Evolutionary conservation across 2,888 invertebrate species (phyloP).

Genomic region (Trissolcus japonicus): DNA sequence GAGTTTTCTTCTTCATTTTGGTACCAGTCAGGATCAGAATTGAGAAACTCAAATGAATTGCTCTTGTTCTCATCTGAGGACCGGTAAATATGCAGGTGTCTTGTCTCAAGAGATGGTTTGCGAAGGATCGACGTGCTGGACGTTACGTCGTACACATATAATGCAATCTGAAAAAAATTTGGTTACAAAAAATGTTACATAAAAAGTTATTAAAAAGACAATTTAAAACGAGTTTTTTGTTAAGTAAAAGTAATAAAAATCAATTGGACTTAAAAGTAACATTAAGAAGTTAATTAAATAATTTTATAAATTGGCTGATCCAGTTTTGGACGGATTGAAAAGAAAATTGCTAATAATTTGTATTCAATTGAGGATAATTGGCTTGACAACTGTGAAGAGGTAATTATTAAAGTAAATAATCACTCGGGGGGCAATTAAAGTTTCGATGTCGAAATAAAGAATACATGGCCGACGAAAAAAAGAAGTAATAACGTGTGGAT

Average conservation of each 20-base stretch:
- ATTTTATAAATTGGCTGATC: not conserved
- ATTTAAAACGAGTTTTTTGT: not conserved
- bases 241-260: not conserved
- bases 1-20: constrained; percentile 1
- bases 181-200: not conserved
- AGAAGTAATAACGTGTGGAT: constrained; percentile 9
- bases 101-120: constrained; percentile 71
- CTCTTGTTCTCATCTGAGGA: constrained; percentile 65
- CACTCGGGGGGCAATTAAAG: constrained; percentile 9
- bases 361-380: not conserved
- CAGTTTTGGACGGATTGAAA: not conserved
- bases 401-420: constrained; percentile 34
- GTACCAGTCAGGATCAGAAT: constrained; percentile 13
- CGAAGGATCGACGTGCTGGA: constrained; percentile 69
- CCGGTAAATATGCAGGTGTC: constrained; percentile 71
- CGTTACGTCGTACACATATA: constrained; percentile 73
- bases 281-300: not conserved
- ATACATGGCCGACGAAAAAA: constrained; percentile 8
- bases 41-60: constrained; percentile 4
- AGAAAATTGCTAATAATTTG: not conserved
- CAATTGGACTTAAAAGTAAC: not conserved
- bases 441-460: constrained; percentile 19
- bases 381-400: constrained; percentile 7
- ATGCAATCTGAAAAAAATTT: constrained; percentile 65
- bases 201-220: not conserved